Evolutionary conservation across 1,140 invertebrate genomes (phyloP).

Genomic region (Euura saliciscinereae): DNA sequence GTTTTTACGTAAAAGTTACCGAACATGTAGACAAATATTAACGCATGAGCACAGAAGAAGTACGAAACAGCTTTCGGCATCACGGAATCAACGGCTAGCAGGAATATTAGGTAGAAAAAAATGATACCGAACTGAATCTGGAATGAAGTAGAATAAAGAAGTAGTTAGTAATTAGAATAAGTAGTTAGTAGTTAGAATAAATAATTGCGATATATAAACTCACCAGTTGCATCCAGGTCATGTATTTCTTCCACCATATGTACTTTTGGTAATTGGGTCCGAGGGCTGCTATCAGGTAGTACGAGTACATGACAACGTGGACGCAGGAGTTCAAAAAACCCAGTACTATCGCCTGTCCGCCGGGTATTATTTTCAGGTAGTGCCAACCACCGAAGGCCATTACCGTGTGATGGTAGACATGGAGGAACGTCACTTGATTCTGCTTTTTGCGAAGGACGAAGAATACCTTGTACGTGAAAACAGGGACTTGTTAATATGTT

Average conservation of each 20-base stretch:
- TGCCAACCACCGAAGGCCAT: conserved; percentile 60
- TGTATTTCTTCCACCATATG: conserved; percentile 84
- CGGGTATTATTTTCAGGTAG: conserved; percentile 59
- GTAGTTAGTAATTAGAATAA: too few species aligned
- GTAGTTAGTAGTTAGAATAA: background rate
- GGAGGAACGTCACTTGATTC: conserved; percentile 67
- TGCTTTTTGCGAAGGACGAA: conserved; percentile 70
- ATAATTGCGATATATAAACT: conserved; percentile 23
- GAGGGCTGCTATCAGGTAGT: conserved; percentile 75
- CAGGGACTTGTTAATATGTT: background rate
- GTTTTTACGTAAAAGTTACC: conserved; percentile 65
- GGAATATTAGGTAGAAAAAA: conserved; percentile 57
- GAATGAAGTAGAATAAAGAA: conserved; percentile 23
- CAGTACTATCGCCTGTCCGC: conserved; percentile 60
- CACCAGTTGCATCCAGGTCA: conserved; percentile 77
- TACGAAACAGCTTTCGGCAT: conserved; percentile 61
- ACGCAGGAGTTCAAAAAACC: conserved; percentile 70
- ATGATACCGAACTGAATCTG: conserved; percentile 66
- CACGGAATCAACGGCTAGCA: conserved; percentile 63
- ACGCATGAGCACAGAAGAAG: conserved; percentile 64
- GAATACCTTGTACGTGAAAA: conserved; percentile 57
- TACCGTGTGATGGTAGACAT: conserved; percentile 68
- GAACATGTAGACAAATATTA: conserved; percentile 66
- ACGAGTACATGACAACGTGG: conserved; percentile 79
- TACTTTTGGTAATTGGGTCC: conserved; percentile 73